A percentile compares a stretch with the other conserved stretches of the same genome.
Conservation (phyloP, 2,113 vertebrate genomes). For the Laterallus jamaicensis region DNA sequence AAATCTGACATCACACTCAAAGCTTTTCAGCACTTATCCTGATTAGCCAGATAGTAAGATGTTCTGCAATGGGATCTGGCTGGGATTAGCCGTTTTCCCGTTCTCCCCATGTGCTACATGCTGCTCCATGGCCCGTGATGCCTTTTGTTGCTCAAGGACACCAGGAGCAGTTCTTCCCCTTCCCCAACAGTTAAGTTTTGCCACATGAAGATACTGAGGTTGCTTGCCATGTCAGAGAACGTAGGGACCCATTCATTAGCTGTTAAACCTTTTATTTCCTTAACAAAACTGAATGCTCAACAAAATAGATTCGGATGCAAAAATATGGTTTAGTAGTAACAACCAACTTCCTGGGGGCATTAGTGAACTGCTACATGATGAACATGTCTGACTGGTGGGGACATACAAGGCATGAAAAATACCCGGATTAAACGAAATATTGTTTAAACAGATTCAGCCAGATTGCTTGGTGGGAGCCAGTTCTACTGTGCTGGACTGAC, state of each 20-base stretch:
- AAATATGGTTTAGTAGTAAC: conserved; percentile 12
- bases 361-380: not conserved
- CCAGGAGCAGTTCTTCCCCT: not conserved
- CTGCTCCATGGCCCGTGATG: not conserved
- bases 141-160: not conserved
- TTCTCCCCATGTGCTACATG: not conserved
- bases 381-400: not conserved
- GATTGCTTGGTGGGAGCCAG: not conserved
- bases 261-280: not conserved
- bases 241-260: not conserved
- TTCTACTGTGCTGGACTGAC: not conserved
- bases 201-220: not conserved
- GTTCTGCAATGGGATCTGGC: conserved; percentile 53
- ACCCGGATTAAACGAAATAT: not conserved
- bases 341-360: not conserved
- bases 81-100: conserved; percentile 44
- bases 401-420: not conserved
- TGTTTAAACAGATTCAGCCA: not conserved
- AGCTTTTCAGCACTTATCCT: conserved; percentile 72
- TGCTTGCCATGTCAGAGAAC: not conserved
- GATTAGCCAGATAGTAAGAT: conserved; percentile 70
- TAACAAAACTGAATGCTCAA: not conserved
- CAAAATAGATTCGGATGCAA: not conserved
- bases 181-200: not conserved
- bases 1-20: conserved; percentile 71